phyloP scores from a whole-genome alignment of 2,888 invertebrate genomes.

The Aphidius colemani region DNA sequence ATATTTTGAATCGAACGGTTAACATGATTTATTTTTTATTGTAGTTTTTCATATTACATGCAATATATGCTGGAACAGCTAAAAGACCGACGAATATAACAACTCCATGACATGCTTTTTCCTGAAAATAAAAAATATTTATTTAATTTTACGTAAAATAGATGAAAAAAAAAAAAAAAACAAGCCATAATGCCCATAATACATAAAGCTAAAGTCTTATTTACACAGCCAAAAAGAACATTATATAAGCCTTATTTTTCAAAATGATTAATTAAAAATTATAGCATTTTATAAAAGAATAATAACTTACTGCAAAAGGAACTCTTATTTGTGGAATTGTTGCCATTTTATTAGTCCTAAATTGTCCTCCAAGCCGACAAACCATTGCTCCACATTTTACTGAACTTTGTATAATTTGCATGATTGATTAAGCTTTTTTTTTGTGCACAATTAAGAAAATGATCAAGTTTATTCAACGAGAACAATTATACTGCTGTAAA shows the following conservation, averaged over 20 bases:
- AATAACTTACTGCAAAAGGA: conserved; percentile 36
- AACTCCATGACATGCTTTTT: conserved; percentile 29
- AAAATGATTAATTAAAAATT: too few species aligned
- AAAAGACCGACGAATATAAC: conserved; percentile 16
- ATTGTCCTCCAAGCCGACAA: conserved; percentile 28
- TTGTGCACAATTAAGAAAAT: conserved; percentile 7
- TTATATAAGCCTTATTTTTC: too few species aligned
- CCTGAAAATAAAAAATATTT: conserved; percentile 25
- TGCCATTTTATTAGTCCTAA: conserved; percentile 24
- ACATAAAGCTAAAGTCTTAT: neutral
- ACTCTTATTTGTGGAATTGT: conserved; percentile 33
- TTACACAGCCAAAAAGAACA: neutral
- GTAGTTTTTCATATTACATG: conserved; percentile 33
- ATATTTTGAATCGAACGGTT: neutral
- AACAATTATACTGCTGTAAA: too few species aligned
- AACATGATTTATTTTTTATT: neutral
- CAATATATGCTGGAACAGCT: conserved; percentile 32
- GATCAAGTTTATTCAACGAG: too few species aligned
- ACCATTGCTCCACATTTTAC: conserved; percentile 28
- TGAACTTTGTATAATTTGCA: conserved; percentile 30
- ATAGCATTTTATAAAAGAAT: conserved; percentile 23
- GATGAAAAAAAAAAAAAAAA: too few species aligned
- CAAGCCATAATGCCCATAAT: too few species aligned
- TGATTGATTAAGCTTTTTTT: neutral
- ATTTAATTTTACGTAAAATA: neutral